phyloP scores from a whole-genome alignment of 2,797 vertebrate genomes.

The Danio choprae region DNA sequence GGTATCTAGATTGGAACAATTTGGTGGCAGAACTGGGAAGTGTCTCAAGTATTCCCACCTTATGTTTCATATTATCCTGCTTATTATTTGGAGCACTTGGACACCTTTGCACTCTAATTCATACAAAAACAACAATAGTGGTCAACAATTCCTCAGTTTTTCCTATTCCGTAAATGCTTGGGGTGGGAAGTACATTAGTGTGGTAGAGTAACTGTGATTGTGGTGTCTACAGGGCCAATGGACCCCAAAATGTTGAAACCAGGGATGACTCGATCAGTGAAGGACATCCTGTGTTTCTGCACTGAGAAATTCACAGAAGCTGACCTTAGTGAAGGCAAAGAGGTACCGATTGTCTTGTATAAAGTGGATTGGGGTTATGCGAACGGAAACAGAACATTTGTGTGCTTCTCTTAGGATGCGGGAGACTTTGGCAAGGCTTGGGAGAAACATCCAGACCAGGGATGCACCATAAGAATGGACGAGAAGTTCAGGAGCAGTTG shows the following conservation, averaged over 20 bases:
- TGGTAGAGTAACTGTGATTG: background rate
- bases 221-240: conserved; percentile 70
- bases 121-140: no score
- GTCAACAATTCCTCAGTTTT: background rate
- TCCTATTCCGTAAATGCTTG: no score
- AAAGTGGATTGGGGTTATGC: background rate
- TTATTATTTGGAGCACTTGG: background rate
- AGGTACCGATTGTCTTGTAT: background rate
- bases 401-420: conserved; percentile 23
- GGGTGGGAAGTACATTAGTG: background rate
- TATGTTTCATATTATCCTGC: background rate
- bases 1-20: background rate
- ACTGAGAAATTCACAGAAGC: conserved; percentile 75
- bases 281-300: conserved; percentile 83
- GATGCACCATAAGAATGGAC: conserved; percentile 62
- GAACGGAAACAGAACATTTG: background rate
- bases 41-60: background rate
- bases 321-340: conserved; percentile 53
- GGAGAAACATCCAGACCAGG: conserved; percentile 60
- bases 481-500: conserved; percentile 45
- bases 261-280: conserved; percentile 76
- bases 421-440: conserved; percentile 59
- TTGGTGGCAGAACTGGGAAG: background rate
- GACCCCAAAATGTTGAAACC: conserved; percentile 77
- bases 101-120: no score